These are phyloP conservation scores for Apodemia zela DNA, from an alignment of 2,888 invertebrate species.

Conservation along the genomic window DNA sequence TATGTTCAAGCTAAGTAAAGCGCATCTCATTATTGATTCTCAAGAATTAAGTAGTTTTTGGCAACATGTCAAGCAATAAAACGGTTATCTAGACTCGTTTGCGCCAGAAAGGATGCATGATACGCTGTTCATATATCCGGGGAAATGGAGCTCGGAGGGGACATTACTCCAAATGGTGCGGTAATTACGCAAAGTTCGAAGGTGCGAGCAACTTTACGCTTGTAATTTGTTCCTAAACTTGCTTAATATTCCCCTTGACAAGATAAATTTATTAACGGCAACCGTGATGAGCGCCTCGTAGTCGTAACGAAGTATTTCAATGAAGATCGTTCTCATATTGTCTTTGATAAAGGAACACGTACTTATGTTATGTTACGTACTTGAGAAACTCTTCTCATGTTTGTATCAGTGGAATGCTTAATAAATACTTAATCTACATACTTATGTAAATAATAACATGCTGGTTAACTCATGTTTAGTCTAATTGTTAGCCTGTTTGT, in stretches of 20 bases:
- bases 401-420: neutral
- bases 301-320: slow-evolving; percentile 29
- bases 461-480: too few species aligned
- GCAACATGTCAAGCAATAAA: slow-evolving; percentile 9
- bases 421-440: neutral
- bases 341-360: slow-evolving; percentile 39
- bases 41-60: neutral
- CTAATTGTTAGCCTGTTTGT: too few species aligned
- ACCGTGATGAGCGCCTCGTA: slow-evolving; percentile 46
- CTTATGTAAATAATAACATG: too few species aligned
- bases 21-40: neutral
- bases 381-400: neutral
- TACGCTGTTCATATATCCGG: neutral
- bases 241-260: slow-evolving; percentile 70
- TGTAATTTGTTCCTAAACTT: slow-evolving; percentile 75
- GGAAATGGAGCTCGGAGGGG: slow-evolving; percentile 33
- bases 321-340: slow-evolving; percentile 39
- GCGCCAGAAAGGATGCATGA: neutral
- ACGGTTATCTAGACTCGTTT: slow-evolving; percentile 10
- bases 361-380: slow-evolving; percentile 15
- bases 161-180: slow-evolving; percentile 52
- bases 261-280: slow-evolving; percentile 74
- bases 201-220: slow-evolving; percentile 65
- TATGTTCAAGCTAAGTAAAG: neutral
- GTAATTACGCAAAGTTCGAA: slow-evolving; percentile 65